Evolutionary conservation across 1,140 invertebrate genomes (phyloP).

Genomic region (Heliconius melpomene): DNA sequence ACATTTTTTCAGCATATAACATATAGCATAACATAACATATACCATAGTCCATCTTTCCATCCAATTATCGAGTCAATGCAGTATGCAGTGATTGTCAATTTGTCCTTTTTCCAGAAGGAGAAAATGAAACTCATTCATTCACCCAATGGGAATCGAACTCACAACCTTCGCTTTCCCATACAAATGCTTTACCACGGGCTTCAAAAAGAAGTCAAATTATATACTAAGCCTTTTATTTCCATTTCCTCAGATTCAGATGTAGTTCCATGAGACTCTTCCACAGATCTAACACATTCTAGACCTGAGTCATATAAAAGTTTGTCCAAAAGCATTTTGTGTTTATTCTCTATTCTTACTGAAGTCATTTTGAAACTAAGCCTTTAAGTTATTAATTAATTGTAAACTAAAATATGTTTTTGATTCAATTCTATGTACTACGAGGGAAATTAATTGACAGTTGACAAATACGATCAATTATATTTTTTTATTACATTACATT

Average conservation of each 20-base stretch:
- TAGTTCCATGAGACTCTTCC: slow-evolving; percentile 36
- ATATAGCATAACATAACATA: too few relatives aligned
- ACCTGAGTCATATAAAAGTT: slow-evolving; percentile 54
- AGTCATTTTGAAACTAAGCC: slow-evolving; percentile 47
- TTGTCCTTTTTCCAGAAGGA: too few relatives aligned
- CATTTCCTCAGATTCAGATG: slow-evolving; percentile 35
- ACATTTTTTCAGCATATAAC: too few relatives aligned
- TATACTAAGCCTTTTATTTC: slow-evolving; percentile 43
- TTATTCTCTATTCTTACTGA: slow-evolving; percentile 56
- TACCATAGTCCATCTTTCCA: too few relatives aligned
- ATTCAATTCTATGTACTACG: neutral
- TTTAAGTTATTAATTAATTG: neutral
- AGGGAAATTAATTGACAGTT: neutral
- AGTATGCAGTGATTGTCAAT: too few relatives aligned
- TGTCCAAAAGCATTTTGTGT: slow-evolving; percentile 47
- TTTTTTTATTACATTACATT: neutral
- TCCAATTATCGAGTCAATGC: too few relatives aligned
- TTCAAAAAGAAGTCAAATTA: neutral
- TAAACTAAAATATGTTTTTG: neutral
- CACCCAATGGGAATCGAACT: too few relatives aligned
- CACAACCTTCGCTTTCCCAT: too few relatives aligned
- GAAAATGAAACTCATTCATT: too few relatives aligned
- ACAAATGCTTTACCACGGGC: too few relatives aligned
- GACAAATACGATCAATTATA: neutral
- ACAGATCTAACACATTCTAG: slow-evolving; percentile 54